Evolutionary conservation across 2,888 invertebrate genomes (phyloP).

Genomic region (Lasioglossum figueresi): DNA sequence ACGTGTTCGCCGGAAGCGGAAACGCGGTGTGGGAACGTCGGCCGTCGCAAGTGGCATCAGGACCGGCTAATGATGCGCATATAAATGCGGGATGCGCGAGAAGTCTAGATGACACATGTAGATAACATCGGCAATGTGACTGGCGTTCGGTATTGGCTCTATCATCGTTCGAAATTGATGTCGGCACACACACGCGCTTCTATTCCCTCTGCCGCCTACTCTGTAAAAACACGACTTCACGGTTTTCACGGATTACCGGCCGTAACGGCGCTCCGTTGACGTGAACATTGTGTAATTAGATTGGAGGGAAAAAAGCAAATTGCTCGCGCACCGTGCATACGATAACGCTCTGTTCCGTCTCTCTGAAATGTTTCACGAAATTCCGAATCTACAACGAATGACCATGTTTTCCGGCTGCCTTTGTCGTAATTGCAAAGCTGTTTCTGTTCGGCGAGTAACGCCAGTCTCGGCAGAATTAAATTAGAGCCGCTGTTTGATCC

Average conservation of each 20-base stretch:
- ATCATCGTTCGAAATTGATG: constrained; percentile 45
- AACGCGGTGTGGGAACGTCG: constrained; percentile 77
- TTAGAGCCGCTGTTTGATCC: background rate
- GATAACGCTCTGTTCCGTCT: background rate
- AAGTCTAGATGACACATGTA: constrained; percentile 74
- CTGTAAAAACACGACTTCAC: constrained; percentile 8
- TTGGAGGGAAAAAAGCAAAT: constrained; percentile 11
- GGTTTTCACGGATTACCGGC: constrained; percentile 21
- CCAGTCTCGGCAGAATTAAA: background rate
- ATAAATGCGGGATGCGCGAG: constrained; percentile 74
- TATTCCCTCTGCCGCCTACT: background rate
- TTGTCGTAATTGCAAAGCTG: background rate
- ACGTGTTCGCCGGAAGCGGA: constrained; percentile 80
- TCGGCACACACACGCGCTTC: background rate
- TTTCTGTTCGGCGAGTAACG: background rate
- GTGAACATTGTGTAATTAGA: constrained; percentile 12
- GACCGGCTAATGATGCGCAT: constrained; percentile 76
- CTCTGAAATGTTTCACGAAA: background rate
- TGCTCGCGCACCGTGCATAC: background rate
- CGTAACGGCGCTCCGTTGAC: background rate
- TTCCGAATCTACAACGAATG: background rate
- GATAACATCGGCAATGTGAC: constrained; percentile 69
- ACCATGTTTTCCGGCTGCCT: background rate
- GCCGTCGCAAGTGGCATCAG: constrained; percentile 73
- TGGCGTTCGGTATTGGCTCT: constrained; percentile 56